Percentiles rank a stretch among this genome's conserved stretches.
Evolutionary conservation across 2,797 vertebrate species (phyloP).

Genomic region (Chrosomus eos): DNA sequence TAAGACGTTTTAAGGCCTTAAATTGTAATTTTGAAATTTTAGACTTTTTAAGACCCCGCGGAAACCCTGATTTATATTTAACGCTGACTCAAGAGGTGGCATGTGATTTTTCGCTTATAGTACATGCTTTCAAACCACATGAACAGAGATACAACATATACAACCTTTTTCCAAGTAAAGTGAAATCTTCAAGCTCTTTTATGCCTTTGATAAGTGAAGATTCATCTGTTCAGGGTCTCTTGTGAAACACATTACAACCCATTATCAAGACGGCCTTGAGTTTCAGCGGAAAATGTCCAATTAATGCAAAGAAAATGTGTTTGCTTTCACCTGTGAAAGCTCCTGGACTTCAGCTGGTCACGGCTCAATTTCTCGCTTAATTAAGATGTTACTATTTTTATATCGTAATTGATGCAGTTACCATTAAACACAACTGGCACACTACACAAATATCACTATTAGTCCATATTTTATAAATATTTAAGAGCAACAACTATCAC

Average conservation of each 20-base stretch:
- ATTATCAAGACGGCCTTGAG: conserved; percentile 1
- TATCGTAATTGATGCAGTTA: not conserved
- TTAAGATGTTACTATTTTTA: not conserved
- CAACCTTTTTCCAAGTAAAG: not conserved
- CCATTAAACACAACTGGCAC: not conserved
- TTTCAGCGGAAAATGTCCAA: not conserved
- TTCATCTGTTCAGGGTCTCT: not conserved
- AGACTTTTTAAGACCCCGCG: too few species aligned
- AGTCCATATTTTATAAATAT: not conserved
- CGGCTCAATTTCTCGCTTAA: not conserved
- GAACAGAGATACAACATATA: not conserved
- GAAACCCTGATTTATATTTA: too few species aligned
- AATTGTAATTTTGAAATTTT: too few species aligned
- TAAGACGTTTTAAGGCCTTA: too few species aligned
- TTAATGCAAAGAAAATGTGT: not conserved
- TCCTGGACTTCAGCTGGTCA: not conserved
- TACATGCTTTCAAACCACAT: not conserved
- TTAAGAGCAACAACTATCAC: not conserved
- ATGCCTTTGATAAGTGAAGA: not conserved
- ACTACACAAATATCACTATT: not conserved
- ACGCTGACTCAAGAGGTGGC: too few species aligned
- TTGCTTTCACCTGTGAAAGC: not conserved
- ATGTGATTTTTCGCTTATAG: too few species aligned
- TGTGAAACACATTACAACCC: not conserved
- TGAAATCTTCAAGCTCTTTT: not conserved